Conservation (phyloP, 1,140 invertebrate genomes). For the Phocides pigmalion region DNA sequence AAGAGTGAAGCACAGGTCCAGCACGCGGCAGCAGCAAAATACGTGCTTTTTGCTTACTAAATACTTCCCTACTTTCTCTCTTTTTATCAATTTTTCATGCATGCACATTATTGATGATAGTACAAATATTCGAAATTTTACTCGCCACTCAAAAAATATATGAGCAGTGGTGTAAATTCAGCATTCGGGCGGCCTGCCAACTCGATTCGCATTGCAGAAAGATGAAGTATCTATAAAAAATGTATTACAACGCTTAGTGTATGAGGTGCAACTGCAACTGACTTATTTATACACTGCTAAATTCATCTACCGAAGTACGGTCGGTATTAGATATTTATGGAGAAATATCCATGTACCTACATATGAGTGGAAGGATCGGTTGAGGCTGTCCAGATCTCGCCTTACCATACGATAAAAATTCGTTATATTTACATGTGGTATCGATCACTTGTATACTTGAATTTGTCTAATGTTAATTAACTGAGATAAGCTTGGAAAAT, state of each 20-base stretch:
- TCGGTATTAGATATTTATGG: no score
- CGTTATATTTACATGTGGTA: no score
- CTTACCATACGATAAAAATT: no score
- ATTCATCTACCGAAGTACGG: no score
- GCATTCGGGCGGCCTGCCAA: slow-evolving; percentile 66
- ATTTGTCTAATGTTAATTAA: no score
- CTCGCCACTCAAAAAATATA: slow-evolving; percentile 57
- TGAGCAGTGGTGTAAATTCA: slow-evolving; percentile 62
- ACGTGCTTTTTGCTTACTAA: not conserved
- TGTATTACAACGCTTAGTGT: slow-evolving; percentile 50
- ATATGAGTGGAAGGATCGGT: no score
- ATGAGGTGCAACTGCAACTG: slow-evolving; percentile 40
- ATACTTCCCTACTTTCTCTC: not conserved
- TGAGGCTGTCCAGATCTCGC: no score
- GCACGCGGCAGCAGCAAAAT: no score
- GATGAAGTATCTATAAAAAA: slow-evolving; percentile 66
- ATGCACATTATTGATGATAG: slow-evolving; percentile 28
- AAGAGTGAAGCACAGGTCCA: no score
- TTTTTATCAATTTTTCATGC: slow-evolving; percentile 27
- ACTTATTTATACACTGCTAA: not conserved
- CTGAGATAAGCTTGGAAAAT: no score
- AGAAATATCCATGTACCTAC: no score
- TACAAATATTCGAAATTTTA: slow-evolving; percentile 49
- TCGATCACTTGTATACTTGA: no score
- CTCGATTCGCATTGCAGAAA: slow-evolving; percentile 70